Percentiles rank a stretch among this genome's conserved stretches.
phyloP scores from a whole-genome alignment of 2,797 vertebrate genomes.

The Tachyglossus aculeatus region DNA sequence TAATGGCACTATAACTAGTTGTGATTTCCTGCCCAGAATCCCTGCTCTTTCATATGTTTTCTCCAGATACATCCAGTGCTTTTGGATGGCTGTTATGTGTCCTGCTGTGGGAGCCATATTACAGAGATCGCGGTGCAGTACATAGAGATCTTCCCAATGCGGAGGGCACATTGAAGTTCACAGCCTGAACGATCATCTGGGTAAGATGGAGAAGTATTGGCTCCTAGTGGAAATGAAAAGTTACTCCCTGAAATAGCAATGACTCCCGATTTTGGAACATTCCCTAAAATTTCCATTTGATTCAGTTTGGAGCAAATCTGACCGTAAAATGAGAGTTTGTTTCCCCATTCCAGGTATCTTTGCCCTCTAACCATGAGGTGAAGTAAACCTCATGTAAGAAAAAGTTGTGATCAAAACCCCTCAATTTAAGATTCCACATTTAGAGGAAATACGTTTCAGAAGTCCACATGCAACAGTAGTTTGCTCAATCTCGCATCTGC shows the following conservation, averaged over 20 bases:
- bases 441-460: no score
- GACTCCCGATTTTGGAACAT: background rate
- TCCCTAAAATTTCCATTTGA: background rate
- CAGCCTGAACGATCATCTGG: background rate
- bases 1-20: conserved; percentile 19
- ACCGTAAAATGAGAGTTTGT: no score
- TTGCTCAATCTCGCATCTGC: no score
- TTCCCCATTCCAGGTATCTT: no score
- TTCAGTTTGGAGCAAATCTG: background rate
- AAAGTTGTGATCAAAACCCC: no score
- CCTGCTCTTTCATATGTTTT: background rate
- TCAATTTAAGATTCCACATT: no score
- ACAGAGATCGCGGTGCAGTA: background rate
- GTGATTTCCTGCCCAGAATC: background rate
- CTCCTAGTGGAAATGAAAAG: background rate
- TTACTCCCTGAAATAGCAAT: background rate
- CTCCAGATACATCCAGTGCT: background rate
- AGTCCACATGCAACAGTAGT: no score
- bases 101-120: background rate
- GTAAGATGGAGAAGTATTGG: background rate
- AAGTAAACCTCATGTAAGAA: no score
- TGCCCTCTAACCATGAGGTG: no score
- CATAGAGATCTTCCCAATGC: background rate
- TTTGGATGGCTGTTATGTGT: background rate
- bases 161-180: background rate